Evolutionary conservation across 2,113 vertebrate genomes (phyloP), one percentile per base, ranked within the genome.

Genomic region (Lipotes vexillifer): DNA sequence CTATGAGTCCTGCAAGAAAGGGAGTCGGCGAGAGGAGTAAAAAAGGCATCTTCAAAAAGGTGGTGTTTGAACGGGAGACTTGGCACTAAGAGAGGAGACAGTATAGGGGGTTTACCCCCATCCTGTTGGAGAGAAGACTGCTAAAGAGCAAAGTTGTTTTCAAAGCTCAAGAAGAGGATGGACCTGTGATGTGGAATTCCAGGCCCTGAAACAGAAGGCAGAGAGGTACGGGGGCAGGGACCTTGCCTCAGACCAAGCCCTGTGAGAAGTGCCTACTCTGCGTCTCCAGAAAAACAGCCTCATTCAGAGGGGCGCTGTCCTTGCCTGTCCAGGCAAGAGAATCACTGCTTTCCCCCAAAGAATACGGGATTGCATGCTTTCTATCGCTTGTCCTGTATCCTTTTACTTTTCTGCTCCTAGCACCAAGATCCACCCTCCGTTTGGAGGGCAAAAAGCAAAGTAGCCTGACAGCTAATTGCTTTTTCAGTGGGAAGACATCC

Each of bases 271-370:
- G 4, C 4, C 9, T 65, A 6, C 27, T 31, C 20, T 33, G 20
- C 0, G 1, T 29, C 49, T 72, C 33, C 49, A 31, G 41, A 21
- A 68, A 65, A 88, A 57, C 13, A 1, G 0, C 27, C 15, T 55
- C 41, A 4, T 12, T 8, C 3, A 12, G 5, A 1, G 1, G 46
- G 38, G 2, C 12, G 2, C 20, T 21, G 59, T 29, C 49, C 15
- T 49, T 15, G 18, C 36, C 29, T 17, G 2, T 20, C 46, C 74
- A 88, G n/a, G 41, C 27, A 41, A 3, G 31, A 44, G 44, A 75
- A 44, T 13, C 4, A 6, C 14, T 21, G 9, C 5, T 0, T 14
- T 2, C 59, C 15, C 15, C 6, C 17, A 41, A 66, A 44, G 14
- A 25, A 33, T 11, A 8, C 14, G 1, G 4, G 57, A 8, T 36